Evolutionary conservation across 2,888 invertebrate genomes (phyloP).

Genomic region (Rhagonycha fulva): DNA sequence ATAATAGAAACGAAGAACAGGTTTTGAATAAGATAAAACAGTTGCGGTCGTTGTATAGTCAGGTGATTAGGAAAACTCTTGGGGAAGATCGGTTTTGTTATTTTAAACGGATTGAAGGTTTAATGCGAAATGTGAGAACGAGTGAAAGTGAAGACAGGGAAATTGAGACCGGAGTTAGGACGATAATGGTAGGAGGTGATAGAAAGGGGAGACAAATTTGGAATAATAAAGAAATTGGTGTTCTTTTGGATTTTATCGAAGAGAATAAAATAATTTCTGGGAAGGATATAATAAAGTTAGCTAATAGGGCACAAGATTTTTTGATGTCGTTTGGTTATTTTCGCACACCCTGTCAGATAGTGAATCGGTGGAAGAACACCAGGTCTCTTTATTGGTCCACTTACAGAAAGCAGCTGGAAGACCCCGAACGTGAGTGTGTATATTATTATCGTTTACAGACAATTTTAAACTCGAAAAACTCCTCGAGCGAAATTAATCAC

Average conservation of each 20-base stretch:
- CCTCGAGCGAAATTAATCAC: background rate
- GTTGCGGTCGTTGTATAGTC: constrained; percentile 23
- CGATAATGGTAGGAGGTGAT: background rate
- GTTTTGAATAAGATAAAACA: constrained; percentile 32
- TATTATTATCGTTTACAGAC: constrained; percentile 19
- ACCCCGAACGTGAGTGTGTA: constrained; percentile 16
- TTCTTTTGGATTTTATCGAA: constrained; percentile 23
- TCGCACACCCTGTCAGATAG: constrained; percentile 15
- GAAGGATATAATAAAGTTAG: constrained; percentile 15
- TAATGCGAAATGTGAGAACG: constrained; percentile 11
- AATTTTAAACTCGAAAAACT: constrained; percentile 17
- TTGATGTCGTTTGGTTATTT: constrained; percentile 13
- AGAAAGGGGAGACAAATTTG: constrained; percentile 25
- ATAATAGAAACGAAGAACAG: constrained; percentile 26
- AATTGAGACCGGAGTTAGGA: background rate
- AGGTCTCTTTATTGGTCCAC: constrained; percentile 23
- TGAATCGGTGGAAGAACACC: constrained; percentile 24
- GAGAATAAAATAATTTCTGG: constrained; percentile 17
- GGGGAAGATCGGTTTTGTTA: constrained; percentile 28
- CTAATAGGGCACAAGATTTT: constrained; percentile 16
- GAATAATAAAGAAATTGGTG: constrained; percentile 21
- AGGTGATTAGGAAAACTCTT: constrained; percentile 18
- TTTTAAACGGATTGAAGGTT: constrained; percentile 22
- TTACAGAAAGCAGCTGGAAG: constrained; percentile 9
- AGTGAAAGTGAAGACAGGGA: background rate